A percentile compares a stretch with the other conserved stretches of the same genome.
phyloP scores from a whole-genome alignment of 1,140 invertebrate genomes.

The Drosophila lacertosa region DNA sequence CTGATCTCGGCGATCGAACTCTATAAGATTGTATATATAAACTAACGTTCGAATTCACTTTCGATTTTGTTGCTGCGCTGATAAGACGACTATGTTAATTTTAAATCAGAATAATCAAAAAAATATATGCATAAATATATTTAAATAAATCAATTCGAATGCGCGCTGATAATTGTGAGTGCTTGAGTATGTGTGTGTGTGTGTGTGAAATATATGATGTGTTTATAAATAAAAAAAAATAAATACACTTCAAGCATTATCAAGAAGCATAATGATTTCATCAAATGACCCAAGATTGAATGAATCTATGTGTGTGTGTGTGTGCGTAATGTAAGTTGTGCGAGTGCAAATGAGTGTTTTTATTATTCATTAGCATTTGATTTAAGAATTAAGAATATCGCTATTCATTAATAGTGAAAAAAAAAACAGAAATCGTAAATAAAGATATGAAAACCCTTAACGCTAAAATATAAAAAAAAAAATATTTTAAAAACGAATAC shows the following conservation, averaged over 20 bases:
- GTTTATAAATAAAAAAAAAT: slow-evolving; percentile 41
- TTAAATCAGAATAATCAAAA: slow-evolving; percentile 6
- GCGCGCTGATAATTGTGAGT: slow-evolving; percentile 18
- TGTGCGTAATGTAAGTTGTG: background rate
- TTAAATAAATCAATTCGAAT: slow-evolving; percentile 11
- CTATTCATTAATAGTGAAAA: no score
- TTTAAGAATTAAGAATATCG: no score
- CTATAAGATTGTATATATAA: background rate
- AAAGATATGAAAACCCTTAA: no score
- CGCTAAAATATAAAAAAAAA: no score
- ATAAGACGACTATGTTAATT: slow-evolving; percentile 69
- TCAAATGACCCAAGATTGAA: slow-evolving; percentile 33
- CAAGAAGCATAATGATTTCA: slow-evolving; percentile 28
- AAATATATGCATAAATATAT: background rate
- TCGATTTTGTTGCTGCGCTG: slow-evolving; percentile 36
- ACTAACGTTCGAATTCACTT: background rate
- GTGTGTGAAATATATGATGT: slow-evolving; percentile 2
- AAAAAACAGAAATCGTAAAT: no score
- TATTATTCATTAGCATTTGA: background rate
- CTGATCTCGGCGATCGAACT: background rate
- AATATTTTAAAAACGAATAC: no score
- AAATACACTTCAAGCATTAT: slow-evolving; percentile 44
- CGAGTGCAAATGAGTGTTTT: background rate
- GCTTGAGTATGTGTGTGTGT: background rate
- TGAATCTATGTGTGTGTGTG: slow-evolving; percentile 7